phyloP scores from a whole-genome alignment of 2,797 vertebrate genomes.

The Sciurus vulgaris region DNA sequence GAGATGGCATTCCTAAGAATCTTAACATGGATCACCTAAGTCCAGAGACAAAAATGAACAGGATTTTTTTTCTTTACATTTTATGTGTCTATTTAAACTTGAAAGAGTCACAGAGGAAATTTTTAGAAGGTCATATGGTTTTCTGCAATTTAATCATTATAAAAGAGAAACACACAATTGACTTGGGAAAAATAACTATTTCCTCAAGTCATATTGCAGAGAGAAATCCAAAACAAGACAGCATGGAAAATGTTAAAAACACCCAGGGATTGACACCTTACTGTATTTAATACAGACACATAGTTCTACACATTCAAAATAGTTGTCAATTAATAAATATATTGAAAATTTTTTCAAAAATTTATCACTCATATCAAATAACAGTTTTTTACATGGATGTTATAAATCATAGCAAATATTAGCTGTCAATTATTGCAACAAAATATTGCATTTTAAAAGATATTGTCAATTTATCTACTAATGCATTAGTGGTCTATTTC shows the following conservation, averaged over 20 bases:
- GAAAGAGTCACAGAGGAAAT: not conserved
- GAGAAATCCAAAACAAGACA: not conserved
- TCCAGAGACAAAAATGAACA: not conserved
- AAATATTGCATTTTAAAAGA: not conserved
- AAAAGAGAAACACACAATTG: not conserved
- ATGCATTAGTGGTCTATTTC: not conserved
- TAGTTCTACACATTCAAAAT: not conserved
- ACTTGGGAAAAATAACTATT: not conserved
- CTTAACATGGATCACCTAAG: not conserved
- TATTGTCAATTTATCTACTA: not conserved
- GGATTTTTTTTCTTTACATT: not conserved
- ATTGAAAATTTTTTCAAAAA: not conserved
- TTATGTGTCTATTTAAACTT: not conserved
- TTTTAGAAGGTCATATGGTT: not conserved
- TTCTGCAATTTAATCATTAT: not conserved
- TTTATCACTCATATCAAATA: not conserved
- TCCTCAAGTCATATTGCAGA: not conserved
- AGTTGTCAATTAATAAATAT: not conserved
- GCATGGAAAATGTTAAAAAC: not conserved
- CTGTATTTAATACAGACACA: not conserved
- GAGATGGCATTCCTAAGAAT: not conserved
- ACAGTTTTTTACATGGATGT: not conserved
- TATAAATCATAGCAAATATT: not conserved
- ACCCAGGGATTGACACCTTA: not conserved
- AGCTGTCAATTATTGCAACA: not conserved